Evolutionary conservation across 2,113 vertebrate genomes (phyloP).

Genomic region (Silurus glanis): DNA sequence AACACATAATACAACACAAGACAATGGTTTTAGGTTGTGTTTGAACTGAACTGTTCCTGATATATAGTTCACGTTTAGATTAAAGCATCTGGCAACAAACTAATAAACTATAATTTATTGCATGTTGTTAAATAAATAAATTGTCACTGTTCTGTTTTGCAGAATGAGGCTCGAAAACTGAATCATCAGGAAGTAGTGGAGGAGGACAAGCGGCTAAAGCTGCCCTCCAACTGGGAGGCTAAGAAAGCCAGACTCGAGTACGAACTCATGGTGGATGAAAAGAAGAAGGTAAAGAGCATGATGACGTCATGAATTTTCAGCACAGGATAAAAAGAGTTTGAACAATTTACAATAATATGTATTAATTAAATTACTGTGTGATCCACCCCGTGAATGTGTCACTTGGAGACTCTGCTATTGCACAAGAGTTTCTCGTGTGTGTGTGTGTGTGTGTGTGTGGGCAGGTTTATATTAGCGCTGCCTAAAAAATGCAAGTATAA

Average conservation of each 20-base stretch:
- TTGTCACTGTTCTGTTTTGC: conserved; percentile 16
- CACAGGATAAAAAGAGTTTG: neutral
- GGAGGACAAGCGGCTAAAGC: conserved; percentile 89
- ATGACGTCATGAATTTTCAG: neutral
- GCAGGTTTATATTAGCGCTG: no score
- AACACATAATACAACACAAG: neutral
- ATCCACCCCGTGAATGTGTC: no score
- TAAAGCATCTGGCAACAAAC: neutral
- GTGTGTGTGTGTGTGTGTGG: no score
- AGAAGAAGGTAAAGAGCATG: conserved; percentile 80
- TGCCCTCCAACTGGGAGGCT: conserved; percentile 93
- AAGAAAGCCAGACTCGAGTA: conserved; percentile 92
- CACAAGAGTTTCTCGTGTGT: no score
- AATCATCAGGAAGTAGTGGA: conserved; percentile 94
- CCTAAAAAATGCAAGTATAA: no score
- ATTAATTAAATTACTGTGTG: no score
- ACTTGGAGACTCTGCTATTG: no score
- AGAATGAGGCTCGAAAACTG: conserved; percentile 93
- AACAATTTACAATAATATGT: no score
- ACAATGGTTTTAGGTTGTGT: neutral
- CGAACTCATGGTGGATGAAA: conserved; percentile 83
- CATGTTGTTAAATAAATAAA: neutral
- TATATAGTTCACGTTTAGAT: neutral
- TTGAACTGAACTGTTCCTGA: neutral
- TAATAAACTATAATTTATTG: no score